Conservation (phyloP, 2,797 vertebrate species). For the Rachycentron canadum region DNA sequence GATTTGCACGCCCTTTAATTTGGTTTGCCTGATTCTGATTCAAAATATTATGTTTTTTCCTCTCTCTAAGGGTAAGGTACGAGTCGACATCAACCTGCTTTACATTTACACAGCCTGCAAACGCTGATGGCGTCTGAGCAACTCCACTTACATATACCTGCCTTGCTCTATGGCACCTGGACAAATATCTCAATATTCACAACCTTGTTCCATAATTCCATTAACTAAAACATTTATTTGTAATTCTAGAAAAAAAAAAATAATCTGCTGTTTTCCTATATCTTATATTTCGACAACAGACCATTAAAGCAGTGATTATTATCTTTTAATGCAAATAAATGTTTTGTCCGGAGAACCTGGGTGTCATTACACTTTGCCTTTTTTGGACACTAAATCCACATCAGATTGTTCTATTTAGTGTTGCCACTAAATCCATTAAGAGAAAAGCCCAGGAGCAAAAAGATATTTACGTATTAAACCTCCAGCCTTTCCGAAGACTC, state of each 20-base stretch:
- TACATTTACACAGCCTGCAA: slow-evolving; percentile 61
- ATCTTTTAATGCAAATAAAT: not conserved
- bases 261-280: not conserved
- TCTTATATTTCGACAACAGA: not conserved
- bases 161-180: not conserved
- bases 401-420: slow-evolving; percentile 5
- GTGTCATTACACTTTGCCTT: slow-evolving; percentile 7
- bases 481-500: not conserved
- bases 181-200: not conserved
- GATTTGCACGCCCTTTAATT: slow-evolving; percentile 79
- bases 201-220: not conserved
- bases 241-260: slow-evolving; percentile 2
- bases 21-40: slow-evolving; percentile 79
- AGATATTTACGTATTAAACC: not conserved
- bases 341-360: not conserved
- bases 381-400: slow-evolving; percentile 11
- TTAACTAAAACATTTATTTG: not conserved
- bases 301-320: not conserved
- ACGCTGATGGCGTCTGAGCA: slow-evolving; percentile 14
- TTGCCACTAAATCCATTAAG: slow-evolving; percentile 13
- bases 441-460: not conserved
- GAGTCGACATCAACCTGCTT: slow-evolving; percentile 54
- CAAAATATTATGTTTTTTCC: slow-evolving; percentile 55
- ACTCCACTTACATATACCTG: not conserved
- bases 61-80: slow-evolving; percentile 42